Evolutionary conservation across 2,797 vertebrate genomes (phyloP).

Genomic region (Pipistrellus pipistrellus): DNA sequence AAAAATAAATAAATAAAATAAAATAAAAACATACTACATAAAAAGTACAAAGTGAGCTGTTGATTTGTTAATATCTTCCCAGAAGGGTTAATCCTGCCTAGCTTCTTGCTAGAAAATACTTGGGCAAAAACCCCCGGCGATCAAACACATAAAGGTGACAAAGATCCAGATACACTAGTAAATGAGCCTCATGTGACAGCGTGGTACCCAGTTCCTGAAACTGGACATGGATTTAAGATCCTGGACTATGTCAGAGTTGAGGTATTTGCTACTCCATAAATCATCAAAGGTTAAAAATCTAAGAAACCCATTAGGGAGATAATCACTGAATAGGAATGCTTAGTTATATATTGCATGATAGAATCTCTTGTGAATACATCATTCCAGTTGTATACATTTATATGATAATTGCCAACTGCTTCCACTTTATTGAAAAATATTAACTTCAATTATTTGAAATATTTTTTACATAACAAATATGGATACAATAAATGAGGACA

Average conservation of each 20-base stretch:
- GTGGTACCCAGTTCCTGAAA: not conserved
- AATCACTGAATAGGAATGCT: not conserved
- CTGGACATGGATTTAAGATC: not conserved
- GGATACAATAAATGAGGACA: not conserved
- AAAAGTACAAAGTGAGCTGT: not conserved
- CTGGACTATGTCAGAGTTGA: not conserved
- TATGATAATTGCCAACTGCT: not conserved
- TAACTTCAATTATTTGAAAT: not conserved
- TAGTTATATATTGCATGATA: not conserved
- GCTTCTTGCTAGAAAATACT: not conserved
- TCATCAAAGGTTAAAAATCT: not conserved
- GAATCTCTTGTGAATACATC: not conserved
- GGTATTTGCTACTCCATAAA: not conserved
- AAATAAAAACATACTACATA: not conserved
- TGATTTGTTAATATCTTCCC: not conserved
- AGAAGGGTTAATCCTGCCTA: not conserved
- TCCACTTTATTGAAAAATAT: not conserved
- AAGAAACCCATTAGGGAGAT: not conserved
- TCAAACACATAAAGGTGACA: not conserved
- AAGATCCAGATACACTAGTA: not conserved
- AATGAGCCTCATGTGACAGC: not conserved
- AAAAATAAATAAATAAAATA: too few species aligned
- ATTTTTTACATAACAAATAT: not conserved
- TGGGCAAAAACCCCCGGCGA: not conserved
- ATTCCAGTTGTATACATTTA: not conserved